Evolutionary conservation across 2,888 invertebrate genomes (phyloP).

Genomic region (Luperina nickerlii): DNA sequence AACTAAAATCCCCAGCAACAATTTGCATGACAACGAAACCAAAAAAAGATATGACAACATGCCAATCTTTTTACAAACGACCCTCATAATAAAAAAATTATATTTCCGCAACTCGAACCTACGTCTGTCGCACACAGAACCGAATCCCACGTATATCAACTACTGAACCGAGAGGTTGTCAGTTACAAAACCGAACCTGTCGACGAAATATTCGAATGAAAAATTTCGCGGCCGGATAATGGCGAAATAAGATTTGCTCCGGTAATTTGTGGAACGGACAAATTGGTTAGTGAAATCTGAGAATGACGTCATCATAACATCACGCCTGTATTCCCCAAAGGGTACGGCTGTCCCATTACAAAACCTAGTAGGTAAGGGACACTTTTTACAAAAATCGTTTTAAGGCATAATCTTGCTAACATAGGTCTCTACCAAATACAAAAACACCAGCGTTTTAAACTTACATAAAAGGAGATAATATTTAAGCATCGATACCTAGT

Average conservation of each 20-base stretch:
- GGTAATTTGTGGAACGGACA: conserved; percentile 24
- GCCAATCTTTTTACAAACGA: conserved; percentile 43
- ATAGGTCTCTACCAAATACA: too few relatives aligned
- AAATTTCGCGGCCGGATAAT: conserved; percentile 10
- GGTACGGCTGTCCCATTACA: too few relatives aligned
- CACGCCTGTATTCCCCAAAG: fast-evolving
- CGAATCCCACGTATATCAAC: conserved; percentile 76
- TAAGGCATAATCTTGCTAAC: too few relatives aligned
- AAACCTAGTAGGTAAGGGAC: too few relatives aligned
- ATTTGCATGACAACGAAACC: conserved; percentile 22
- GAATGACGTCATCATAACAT: not conserved
- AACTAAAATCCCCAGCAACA: not conserved
- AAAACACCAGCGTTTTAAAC: too few relatives aligned
- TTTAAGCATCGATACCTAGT: too few relatives aligned
- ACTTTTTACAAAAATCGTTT: too few relatives aligned
- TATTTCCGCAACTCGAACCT: conserved; percentile 56
- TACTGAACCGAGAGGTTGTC: conserved; percentile 72
- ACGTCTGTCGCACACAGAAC: conserved; percentile 65
- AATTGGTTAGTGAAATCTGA: conserved; percentile 37
- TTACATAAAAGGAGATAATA: too few relatives aligned
- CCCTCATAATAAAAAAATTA: conserved; percentile 52
- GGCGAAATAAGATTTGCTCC: conserved; percentile 32
- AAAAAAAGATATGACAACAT: conserved; percentile 41
- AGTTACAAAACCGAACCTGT: conserved; percentile 67
- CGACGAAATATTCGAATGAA: conserved; percentile 46